These are phyloP conservation scores for Chymomyza costata DNA, from an alignment of 1,140 invertebrate species.

Conservation along the genomic window DNA sequence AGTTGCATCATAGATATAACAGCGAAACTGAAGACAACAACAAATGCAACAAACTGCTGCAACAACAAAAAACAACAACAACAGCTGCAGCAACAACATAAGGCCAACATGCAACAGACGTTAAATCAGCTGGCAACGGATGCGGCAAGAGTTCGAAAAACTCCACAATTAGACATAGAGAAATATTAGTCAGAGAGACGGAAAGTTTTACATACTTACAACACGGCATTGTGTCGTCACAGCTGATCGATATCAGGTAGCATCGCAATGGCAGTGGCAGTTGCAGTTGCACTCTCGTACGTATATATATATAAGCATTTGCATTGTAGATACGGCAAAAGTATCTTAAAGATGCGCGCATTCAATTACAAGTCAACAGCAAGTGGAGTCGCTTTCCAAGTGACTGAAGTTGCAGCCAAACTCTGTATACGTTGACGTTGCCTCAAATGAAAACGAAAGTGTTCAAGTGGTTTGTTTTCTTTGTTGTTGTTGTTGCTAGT, in stretches of 20 bases:
- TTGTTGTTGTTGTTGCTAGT: slow-evolving; percentile 25
- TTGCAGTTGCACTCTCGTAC: neutral
- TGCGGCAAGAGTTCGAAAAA: slow-evolving; percentile 60
- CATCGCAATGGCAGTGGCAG: slow-evolving; percentile 4
- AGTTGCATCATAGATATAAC: slow-evolving; percentile 51
- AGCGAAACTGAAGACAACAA: neutral
- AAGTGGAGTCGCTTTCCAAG: slow-evolving; percentile 53
- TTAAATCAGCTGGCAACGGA: slow-evolving; percentile 30
- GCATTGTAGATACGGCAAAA: slow-evolving; percentile 29
- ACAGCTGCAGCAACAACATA: slow-evolving; percentile 11
- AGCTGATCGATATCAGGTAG: slow-evolving; percentile 65
- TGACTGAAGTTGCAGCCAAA: slow-evolving; percentile 37
- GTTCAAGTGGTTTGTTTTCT: slow-evolving; percentile 56
- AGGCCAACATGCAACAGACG: slow-evolving; percentile 12
- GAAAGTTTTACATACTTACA: slow-evolving; percentile 26
- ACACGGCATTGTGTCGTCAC: slow-evolving; percentile 17
- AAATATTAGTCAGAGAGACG: slow-evolving; percentile 14
- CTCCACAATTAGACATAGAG: slow-evolving; percentile 57
- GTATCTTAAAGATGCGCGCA: slow-evolving; percentile 62
- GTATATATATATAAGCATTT: slow-evolving; percentile 27
- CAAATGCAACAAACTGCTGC: neutral
- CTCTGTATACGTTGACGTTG: slow-evolving; percentile 18
- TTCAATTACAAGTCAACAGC: slow-evolving; percentile 54
- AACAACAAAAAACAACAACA: neutral
- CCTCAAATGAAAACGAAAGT: slow-evolving; percentile 72